Conservation (phyloP, 2,797 vertebrate species). For the Odontamblyopus rebecca region DNA sequence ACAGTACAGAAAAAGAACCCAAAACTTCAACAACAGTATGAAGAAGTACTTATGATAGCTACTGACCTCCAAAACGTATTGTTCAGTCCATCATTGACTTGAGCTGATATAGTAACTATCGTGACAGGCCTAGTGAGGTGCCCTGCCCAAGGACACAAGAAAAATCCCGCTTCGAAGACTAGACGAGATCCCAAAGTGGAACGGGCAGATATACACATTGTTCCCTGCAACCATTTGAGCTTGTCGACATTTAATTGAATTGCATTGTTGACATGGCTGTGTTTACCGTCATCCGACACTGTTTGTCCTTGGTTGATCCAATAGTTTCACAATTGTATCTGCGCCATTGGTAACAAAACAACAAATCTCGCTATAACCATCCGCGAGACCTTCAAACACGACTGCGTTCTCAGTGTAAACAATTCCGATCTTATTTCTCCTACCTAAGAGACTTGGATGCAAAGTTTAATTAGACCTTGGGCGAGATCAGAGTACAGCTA, state of each 20-base stretch:
- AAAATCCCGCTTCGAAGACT: not conserved
- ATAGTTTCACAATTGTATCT: not conserved
- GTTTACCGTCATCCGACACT: not conserved
- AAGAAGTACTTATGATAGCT: too few species aligned
- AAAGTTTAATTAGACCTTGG: slow-evolving; percentile 64
- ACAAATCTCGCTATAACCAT: slow-evolving; percentile 44
- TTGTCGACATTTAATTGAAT: not conserved
- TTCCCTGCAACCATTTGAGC: not conserved
- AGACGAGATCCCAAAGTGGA: not conserved
- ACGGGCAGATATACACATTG: not conserved
- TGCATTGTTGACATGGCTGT: not conserved
- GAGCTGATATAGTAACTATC: too few species aligned
- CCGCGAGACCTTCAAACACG: slow-evolving; percentile 23
- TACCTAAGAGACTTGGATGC: slow-evolving; percentile 51
- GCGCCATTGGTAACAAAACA: slow-evolving; percentile 44
- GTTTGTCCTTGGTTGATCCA: not conserved
- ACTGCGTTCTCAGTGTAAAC: slow-evolving; percentile 47
- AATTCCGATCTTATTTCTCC: slow-evolving; percentile 33
- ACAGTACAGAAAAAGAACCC: too few species aligned
- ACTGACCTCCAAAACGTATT: too few species aligned
- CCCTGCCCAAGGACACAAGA: too few species aligned
- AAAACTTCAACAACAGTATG: too few species aligned
- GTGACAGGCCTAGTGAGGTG: too few species aligned
- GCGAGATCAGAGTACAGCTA: slow-evolving; percentile 60
- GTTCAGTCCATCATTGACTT: too few species aligned